Evolutionary conservation across 2,888 invertebrate genomes (phyloP), one percentile per base, ranked within the genome.

Genomic region (Pristionchus exspectatus): DNA sequence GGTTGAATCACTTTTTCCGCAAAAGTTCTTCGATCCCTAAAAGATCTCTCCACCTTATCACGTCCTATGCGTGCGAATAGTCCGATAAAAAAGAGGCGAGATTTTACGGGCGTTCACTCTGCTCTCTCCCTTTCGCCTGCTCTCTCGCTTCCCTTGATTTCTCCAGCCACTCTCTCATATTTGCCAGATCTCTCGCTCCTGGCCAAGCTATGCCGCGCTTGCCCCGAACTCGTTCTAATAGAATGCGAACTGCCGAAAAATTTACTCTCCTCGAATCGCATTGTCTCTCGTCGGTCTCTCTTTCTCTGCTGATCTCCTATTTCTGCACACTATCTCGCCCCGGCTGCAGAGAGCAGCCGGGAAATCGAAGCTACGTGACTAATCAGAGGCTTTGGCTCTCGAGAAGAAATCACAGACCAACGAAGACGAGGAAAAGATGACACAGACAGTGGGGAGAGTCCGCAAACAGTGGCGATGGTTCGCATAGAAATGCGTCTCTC

Each of bases 201-300:
- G 21, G 21, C 9, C 30, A 74, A 74, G 27, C 50, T 81, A 81
- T 81, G 81, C 81, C 4, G 72, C 69, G 18, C 56, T 56, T 21
- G 18, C 18, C n/a, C 5, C 63, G 63, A 81, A 81, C 81, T 54
- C 81, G 81, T 81, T 81, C 81, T 81, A n/a, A 27, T 54, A 77
- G 81, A 2, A 27, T 38, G 81, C 81, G 38, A 77, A 77, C 12
- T 24, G 77, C 33, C 14, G 81, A 54, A 27, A 44, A 21, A 27
- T 14, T 33, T 30, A n/a, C 50, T 54, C 81, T 81, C 81, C 54
- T 27, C 50, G 50, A 50, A 81, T 21, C 21, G 54, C 50, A 27
- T 44, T 21, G 18, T 81, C 81, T 81, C 44, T 81, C 81, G 18
- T 12, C 81, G 27, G 2, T 33, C 50, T 50, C n/a, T 44, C 24